These are phyloP conservation scores for Lepidonotus clava DNA, from an alignment of 2,888 invertebrate genomes.

Conservation along the genomic window DNA sequence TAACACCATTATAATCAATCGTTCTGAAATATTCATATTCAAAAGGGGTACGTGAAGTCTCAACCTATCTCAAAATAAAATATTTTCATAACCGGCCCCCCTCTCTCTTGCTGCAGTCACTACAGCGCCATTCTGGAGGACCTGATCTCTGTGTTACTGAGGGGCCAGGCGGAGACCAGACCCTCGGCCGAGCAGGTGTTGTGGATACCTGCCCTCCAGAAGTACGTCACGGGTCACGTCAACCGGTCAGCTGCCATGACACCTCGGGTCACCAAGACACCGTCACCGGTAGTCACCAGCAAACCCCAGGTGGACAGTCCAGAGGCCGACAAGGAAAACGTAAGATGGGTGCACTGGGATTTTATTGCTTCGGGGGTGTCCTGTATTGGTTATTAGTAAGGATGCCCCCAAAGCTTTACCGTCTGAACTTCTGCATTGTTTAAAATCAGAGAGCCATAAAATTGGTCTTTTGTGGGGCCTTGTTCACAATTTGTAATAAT, in stretches of 20 bases:
- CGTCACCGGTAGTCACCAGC: background rate
- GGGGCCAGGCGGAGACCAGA: conserved; percentile 68
- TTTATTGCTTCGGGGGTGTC: too few relatives aligned
- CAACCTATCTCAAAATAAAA: too few relatives aligned
- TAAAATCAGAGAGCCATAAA: too few relatives aligned
- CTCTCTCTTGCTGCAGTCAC: conserved; percentile 68
- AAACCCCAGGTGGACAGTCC: background rate
- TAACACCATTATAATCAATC: too few relatives aligned
- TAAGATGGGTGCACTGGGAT: background rate
- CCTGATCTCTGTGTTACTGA: conserved; percentile 68
- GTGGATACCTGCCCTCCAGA: conserved; percentile 66
- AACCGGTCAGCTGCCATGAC: conserved; percentile 5
- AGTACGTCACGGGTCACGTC: conserved; percentile 59
- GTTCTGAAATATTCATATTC: too few relatives aligned
- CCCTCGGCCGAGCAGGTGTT: conserved; percentile 71
- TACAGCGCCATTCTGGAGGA: conserved; percentile 68
- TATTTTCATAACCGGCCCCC: too few relatives aligned
- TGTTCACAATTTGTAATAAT: too few relatives aligned
- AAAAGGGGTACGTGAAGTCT: too few relatives aligned
- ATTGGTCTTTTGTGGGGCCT: too few relatives aligned
- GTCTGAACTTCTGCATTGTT: too few relatives aligned
- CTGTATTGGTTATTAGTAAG: too few relatives aligned
- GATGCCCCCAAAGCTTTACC: too few relatives aligned
- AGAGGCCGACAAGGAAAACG: conserved; percentile 4
- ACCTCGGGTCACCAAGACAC: background rate